Percentiles rank a stretch among this genome's conserved stretches.
Conservation (phyloP, 92 coral and sea anemone species). For the Epizoanthus rinbou region DNA sequence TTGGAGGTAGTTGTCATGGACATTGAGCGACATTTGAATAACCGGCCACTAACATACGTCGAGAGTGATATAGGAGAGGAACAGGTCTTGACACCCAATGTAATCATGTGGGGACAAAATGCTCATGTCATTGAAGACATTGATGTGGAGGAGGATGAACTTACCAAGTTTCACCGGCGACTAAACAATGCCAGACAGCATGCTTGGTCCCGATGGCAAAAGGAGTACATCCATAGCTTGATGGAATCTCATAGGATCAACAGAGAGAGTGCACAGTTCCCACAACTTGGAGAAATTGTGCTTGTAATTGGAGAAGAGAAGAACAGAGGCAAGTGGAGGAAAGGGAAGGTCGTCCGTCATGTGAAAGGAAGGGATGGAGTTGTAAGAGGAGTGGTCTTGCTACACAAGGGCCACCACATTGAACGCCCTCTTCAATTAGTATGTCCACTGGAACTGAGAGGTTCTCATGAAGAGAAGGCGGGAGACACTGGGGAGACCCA, state of each 20-base stretch:
- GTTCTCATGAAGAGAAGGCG: no score
- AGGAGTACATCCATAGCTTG: slow-evolving; percentile 1
- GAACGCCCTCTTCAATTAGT: slow-evolving; percentile 10
- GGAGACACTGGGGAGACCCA: no score
- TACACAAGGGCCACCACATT: slow-evolving; percentile 12
- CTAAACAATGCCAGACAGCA: no score
- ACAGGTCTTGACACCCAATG: no score
- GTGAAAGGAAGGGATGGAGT: slow-evolving; percentile 23
- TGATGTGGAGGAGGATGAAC: no score
- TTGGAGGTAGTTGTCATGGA: slow-evolving; percentile 54
- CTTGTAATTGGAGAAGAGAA: background rate
- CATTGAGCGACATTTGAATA: slow-evolving; percentile 53
- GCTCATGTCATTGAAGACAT: no score
- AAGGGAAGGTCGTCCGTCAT: background rate
- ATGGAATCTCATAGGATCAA: slow-evolving; percentile 11
- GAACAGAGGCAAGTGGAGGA: background rate
- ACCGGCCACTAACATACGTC: slow-evolving; percentile 43
- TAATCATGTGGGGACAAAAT: no score
- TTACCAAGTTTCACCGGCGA: no score
- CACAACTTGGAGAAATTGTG: slow-evolving; percentile 9
- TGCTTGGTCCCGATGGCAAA: background rate
- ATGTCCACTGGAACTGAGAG: background rate
- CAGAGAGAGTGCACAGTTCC: background rate
- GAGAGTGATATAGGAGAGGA: slow-evolving; percentile 1
- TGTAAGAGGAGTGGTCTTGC: slow-evolving; percentile 15